Conservation (phyloP, 2,113 vertebrate genomes). For the Tetraodon nigroviridis region DNA sequence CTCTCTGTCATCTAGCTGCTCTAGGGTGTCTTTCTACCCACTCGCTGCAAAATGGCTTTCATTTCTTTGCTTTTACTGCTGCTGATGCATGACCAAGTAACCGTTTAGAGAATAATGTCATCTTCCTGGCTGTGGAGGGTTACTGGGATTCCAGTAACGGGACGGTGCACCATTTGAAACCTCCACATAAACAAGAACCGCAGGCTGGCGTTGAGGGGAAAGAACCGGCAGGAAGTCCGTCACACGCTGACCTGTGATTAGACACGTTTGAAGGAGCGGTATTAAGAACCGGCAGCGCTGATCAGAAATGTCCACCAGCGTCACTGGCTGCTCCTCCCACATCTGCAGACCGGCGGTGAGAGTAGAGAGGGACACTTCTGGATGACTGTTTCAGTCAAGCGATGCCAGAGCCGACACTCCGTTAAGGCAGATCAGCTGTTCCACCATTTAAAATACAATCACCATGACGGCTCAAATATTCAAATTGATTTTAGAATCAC, state of each 20-base stretch:
- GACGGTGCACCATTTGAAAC: slow-evolving; percentile 1
- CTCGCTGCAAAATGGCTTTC: slow-evolving; percentile 22
- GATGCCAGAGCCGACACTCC: too few relatives aligned
- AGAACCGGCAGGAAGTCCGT: too few relatives aligned
- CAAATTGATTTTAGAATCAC: too few relatives aligned
- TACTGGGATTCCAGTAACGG: too few relatives aligned
- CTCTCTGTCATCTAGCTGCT: slow-evolving; percentile 21
- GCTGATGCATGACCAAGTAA: slow-evolving; percentile 11
- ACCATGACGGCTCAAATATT: too few relatives aligned
- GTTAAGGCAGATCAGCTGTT: too few relatives aligned
- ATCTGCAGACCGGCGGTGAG: slow-evolving; percentile 15
- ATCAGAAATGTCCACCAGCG: slow-evolving; percentile 8
- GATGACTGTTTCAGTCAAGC: background rate
- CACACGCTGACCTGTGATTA: too few relatives aligned
- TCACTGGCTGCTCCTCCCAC: slow-evolving; percentile 26
- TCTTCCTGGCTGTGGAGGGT: background rate
- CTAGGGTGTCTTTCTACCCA: slow-evolving; percentile 18
- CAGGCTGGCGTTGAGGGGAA: too few relatives aligned
- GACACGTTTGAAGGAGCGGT: too few relatives aligned
- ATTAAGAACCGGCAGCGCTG: slow-evolving; percentile 1
- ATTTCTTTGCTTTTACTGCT: slow-evolving; percentile 24
- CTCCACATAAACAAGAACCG: background rate
- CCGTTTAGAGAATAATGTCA: slow-evolving; percentile 10
- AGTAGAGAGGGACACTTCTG: slow-evolving; percentile 3
- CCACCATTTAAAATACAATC: too few relatives aligned